These are phyloP conservation scores for Sebastiscus tertius DNA, from an alignment of 2,797 vertebrate species.

Conservation along the genomic window DNA sequence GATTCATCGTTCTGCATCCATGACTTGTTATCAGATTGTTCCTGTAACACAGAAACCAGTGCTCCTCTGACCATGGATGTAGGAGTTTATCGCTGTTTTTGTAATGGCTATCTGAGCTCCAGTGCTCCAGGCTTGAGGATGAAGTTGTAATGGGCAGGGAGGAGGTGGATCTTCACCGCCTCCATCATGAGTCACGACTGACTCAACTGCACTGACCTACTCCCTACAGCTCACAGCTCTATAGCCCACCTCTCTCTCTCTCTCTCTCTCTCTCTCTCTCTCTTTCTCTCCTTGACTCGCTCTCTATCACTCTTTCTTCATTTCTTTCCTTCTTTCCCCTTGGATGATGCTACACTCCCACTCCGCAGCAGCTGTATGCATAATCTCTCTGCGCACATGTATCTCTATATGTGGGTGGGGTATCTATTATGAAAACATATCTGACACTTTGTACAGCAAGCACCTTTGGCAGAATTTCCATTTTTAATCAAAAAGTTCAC, in stretches of 20 bases:
- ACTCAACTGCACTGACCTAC: constrained; percentile 78
- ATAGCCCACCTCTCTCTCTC: constrained; percentile 12
- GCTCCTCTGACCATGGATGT: constrained; percentile 36
- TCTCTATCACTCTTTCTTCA: constrained; percentile 33
- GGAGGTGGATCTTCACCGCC: constrained; percentile 79
- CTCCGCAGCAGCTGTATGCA: constrained; percentile 75
- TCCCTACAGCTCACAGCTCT: constrained; percentile 74
- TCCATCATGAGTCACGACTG: constrained; percentile 78
- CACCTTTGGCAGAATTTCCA: constrained; percentile 40
- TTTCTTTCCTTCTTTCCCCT: constrained; percentile 50
- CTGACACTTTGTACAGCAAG: constrained; percentile 40
- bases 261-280: constrained; percentile 1
- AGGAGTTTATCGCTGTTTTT: constrained; percentile 54
- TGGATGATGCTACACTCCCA: constrained; percentile 68
- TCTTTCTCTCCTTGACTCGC: background rate
- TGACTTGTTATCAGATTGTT: constrained; percentile 26
- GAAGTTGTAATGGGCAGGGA: constrained; percentile 70
- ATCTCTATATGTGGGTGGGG: constrained; percentile 58
- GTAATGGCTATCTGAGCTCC: constrained; percentile 58
- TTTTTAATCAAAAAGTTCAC: constrained; percentile 36
- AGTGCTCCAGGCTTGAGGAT: constrained; percentile 60
- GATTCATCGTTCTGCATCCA: background rate
- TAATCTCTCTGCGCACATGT: constrained; percentile 52
- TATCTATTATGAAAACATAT: constrained; percentile 64
- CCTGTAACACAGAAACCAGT: constrained; percentile 21